A percentile compares a stretch with the other conserved stretches of the same genome.
Conservation (phyloP, 1,140 invertebrate species). For the Ylistrum balloti region DNA sequence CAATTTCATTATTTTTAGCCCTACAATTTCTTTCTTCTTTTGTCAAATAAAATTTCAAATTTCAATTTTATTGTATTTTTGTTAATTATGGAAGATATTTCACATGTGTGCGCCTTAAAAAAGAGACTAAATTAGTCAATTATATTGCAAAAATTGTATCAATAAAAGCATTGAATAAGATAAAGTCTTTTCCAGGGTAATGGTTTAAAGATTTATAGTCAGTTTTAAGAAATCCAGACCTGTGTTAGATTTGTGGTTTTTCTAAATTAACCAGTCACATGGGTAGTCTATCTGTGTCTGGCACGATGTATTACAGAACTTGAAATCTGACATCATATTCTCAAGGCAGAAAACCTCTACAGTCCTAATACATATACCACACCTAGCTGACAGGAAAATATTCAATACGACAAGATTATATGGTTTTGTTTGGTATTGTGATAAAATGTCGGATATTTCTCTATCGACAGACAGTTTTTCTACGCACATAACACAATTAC, state of each 20-base stretch:
- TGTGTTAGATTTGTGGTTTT: not conserved
- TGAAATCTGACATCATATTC: constrained; percentile 20
- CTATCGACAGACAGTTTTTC: constrained; percentile 38
- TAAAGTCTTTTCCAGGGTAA: not conserved
- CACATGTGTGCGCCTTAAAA: too few relatives aligned
- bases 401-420: constrained; percentile 19
- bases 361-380: not conserved
- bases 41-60: too few relatives aligned
- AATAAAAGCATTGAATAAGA: not conserved
- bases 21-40: too few relatives aligned
- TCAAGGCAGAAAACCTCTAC: not conserved
- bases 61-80: too few relatives aligned
- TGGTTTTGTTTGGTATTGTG: constrained; percentile 23
- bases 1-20: too few relatives aligned
- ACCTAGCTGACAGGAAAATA: constrained; percentile 25
- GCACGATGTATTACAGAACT: too few relatives aligned
- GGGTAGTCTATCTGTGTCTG: not conserved
- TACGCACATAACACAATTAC: constrained; percentile 26
- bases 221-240: not conserved
- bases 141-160: too few relatives aligned
- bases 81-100: too few relatives aligned
- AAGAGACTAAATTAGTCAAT: too few relatives aligned
- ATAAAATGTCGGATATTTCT: constrained; percentile 25
- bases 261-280: not conserved
- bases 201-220: too few relatives aligned